Conservation (phyloP, 2,888 invertebrate species). For the Ecliptopera silaceata region DNA sequence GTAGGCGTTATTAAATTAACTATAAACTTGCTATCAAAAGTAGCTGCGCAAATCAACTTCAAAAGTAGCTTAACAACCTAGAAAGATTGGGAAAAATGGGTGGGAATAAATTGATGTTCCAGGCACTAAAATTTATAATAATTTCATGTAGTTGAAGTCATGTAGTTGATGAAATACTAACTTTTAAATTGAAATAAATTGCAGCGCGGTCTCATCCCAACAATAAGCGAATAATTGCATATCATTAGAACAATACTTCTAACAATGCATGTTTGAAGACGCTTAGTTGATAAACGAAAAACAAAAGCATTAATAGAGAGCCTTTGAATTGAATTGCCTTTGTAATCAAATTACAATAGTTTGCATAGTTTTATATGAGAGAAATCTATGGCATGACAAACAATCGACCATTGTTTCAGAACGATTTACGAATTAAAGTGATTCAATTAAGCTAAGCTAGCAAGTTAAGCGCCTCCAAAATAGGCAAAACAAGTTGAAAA, state of each 20-base stretch:
- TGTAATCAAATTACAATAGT: slow-evolving; percentile 37
- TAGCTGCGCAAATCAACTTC: background rate
- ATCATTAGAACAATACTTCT: slow-evolving; percentile 42
- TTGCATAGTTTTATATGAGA: slow-evolving; percentile 30
- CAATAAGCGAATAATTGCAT: slow-evolving; percentile 54
- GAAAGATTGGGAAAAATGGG: no score
- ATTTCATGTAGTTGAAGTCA: background rate
- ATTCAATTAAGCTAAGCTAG: slow-evolving; percentile 8
- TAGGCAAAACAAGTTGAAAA: background rate
- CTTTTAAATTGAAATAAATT: slow-evolving; percentile 33
- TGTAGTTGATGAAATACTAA: slow-evolving; percentile 15
- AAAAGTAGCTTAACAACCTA: slow-evolving; percentile 1
- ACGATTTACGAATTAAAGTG: slow-evolving; percentile 22
- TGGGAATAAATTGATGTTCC: no score
- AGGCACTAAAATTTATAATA: background rate
- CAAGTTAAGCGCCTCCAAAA: slow-evolving; percentile 1
- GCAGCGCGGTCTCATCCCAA: slow-evolving; percentile 36
- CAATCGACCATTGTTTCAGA: slow-evolving; percentile 35
- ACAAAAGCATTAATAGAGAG: slow-evolving; percentile 38
- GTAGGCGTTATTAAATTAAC: slow-evolving; percentile 15
- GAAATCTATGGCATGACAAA: slow-evolving; percentile 32
- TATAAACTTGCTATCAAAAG: background rate
- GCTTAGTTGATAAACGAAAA: slow-evolving; percentile 36
- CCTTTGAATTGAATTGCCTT: slow-evolving; percentile 38
- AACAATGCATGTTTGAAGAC: slow-evolving; percentile 18